Base-by-base conservation (phyloP, 2,888 invertebrate species). In the Notocelia uddmanniana region DNA sequence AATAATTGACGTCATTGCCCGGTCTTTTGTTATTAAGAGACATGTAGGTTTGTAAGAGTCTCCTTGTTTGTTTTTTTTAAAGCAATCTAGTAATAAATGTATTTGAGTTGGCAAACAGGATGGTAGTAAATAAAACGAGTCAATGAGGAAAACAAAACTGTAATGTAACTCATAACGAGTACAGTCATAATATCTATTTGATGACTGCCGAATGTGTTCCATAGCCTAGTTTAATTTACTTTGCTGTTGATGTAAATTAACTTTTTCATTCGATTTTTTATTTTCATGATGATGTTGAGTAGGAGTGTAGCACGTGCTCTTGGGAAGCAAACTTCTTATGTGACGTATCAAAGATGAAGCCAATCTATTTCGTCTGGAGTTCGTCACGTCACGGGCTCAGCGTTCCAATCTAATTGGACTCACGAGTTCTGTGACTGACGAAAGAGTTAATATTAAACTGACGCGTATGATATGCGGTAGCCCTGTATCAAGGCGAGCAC, bases 401-500 rank as follows among this genome's bases (percentile, higher is more conserved):
- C 55, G 59, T 76, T 74, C 62, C 41, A 67, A 62, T 72, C 68
- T 37, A 48, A 72, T 62, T 31, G 54, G 67, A 50, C 55, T 23
- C 21, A 26, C 60, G 72, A 85, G 81, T 80, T 81, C 78, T 73
- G 76, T 79, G 80, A 79, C 85, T 91, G 91, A 92, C 89, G 89
- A 86, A 87, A 90, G 87, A 85, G 90, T 90, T 93, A 89, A 90
- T 92, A 92, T 92, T 89, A 91, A 87, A 85, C 87, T 83, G 83
- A 80, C 82, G 79, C 84, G 84, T 87, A 86, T 90, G 87, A 90
- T 89, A 88, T 89, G 89, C 87, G 87, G 87, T 88, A 91, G 92
- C 91, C 92, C 91, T 91, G 91, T 90, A 91, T 89, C 91, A 93
- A 93, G 92, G 93, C 89, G 91, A 93, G 84, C 83, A 89, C 88